These are phyloP conservation scores for Zaprionus bogoriensis DNA, from an alignment of 2,888 invertebrate genomes.

Conservation along the genomic window DNA sequence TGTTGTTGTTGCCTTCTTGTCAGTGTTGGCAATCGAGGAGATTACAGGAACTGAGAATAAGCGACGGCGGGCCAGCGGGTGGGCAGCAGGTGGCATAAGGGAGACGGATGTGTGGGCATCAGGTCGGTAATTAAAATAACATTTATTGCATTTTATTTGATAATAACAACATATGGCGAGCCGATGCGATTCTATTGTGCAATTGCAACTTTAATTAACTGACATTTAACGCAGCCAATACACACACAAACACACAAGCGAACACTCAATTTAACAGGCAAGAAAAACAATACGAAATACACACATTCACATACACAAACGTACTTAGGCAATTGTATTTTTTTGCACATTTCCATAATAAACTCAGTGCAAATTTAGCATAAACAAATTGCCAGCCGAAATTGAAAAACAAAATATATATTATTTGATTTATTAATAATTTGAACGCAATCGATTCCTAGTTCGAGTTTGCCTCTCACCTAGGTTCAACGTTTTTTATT, in stretches of 20 bases:
- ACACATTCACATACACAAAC: too few relatives aligned
- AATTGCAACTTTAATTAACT: conserved; percentile 52
- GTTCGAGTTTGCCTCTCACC: neutral
- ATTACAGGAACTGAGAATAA: conserved; percentile 24
- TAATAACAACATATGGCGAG: conserved; percentile 28
- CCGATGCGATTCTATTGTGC: conserved; percentile 9
- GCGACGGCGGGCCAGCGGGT: too few relatives aligned
- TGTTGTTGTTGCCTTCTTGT: conserved; percentile 17
- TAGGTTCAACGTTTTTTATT: neutral
- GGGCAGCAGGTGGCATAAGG: too few relatives aligned
- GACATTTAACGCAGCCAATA: conserved; percentile 21
- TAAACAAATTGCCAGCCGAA: conserved; percentile 15
- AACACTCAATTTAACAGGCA: conserved; percentile 46
- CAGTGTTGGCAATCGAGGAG: conserved; percentile 31
- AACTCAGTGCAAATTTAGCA: conserved; percentile 14
- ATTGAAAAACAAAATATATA: conserved; percentile 27
- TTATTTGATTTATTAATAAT: conserved; percentile 44
- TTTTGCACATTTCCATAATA: too few relatives aligned
- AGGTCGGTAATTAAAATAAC: conserved; percentile 56
- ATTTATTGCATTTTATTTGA: conserved; percentile 59
- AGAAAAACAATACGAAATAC: conserved; percentile 13
- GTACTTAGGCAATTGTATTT: neutral
- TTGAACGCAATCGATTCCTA: conserved; percentile 20
- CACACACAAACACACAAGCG: conserved; percentile 12
- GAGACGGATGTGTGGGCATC: too few relatives aligned